Conservation (phyloP, 2,797 vertebrate species). For the Telmatherina bonti region DNA sequence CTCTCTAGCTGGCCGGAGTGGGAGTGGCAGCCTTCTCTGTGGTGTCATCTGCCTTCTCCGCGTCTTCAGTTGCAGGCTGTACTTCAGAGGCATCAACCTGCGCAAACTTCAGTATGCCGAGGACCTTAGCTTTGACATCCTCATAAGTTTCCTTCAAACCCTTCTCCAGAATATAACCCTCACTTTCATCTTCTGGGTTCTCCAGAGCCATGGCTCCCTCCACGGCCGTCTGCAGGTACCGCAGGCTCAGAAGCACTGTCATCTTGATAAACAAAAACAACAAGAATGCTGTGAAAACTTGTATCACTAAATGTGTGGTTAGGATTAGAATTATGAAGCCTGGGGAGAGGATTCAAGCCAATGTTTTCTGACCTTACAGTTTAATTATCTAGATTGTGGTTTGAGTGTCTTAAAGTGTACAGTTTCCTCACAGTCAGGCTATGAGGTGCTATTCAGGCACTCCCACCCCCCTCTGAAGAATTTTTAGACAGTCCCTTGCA, state of each 20-base stretch:
- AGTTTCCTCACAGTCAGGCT: neutral
- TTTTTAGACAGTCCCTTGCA: neutral
- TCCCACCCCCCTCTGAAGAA: neutral
- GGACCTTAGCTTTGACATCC: conserved; percentile 61
- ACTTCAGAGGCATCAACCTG: conserved; percentile 68
- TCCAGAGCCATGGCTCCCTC: conserved; percentile 84
- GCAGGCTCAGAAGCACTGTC: conserved; percentile 83
- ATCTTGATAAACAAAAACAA: conserved; percentile 68
- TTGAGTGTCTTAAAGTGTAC: neutral
- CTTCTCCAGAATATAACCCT: conserved; percentile 88
- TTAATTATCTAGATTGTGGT: neutral
- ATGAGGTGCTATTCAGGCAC: neutral
- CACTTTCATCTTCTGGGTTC: conserved; percentile 82
- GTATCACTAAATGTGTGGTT: neutral
- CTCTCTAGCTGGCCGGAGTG: conserved; percentile 68
- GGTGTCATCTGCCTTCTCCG: conserved; percentile 64
- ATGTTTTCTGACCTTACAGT: neutral
- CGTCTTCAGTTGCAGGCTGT: conserved; percentile 37
- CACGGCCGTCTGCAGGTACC: conserved; percentile 89
- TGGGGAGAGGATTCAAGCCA: neutral
- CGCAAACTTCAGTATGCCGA: conserved; percentile 67
- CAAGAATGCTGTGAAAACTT: neutral
- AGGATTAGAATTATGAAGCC: neutral
- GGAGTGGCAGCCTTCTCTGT: conserved; percentile 54
- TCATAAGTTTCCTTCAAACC: conserved; percentile 84